Conservation (phyloP, 35 echinoderm and acorn worm genomes). For the Anneissia japonica region DNA sequence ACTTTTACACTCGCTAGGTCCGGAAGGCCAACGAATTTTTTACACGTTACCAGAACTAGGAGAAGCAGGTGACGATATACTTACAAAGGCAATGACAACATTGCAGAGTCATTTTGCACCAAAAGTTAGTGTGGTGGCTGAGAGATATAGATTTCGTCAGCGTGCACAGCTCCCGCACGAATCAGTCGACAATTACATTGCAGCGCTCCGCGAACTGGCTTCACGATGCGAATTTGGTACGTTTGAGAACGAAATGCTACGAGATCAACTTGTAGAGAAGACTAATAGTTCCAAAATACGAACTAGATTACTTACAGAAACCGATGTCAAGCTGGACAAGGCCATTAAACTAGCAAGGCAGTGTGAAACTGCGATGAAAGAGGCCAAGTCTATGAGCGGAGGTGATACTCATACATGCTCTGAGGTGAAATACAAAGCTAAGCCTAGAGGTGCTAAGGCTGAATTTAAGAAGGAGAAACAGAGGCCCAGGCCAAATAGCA, state of each 20-base stretch:
- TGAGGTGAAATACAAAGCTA: background rate
- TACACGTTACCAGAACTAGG: conserved; percentile 6
- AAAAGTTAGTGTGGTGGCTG: background rate
- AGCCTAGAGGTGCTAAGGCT: too few species aligned
- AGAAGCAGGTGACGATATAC: background rate
- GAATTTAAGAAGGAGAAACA: too few species aligned
- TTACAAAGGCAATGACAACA: background rate
- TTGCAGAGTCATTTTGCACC: background rate
- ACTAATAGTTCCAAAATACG: background rate
- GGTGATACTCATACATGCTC: background rate
- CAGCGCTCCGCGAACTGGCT: background rate
- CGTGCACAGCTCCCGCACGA: background rate
- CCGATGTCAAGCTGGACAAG: background rate
- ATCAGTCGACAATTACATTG: background rate
- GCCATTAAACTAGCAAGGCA: conserved; percentile 12
- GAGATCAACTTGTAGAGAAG: conserved; percentile 11
- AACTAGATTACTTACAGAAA: conserved; percentile 1
- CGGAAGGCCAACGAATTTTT: conserved; percentile 18
- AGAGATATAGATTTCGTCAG: conserved; percentile 6
- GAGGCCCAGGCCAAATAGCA: too few species aligned
- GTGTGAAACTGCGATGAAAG: background rate
- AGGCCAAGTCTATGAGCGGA: background rate
- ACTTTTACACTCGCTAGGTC: conserved; percentile 11
- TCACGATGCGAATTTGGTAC: background rate
- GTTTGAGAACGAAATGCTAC: background rate